These are phyloP conservation scores for Elephas maximus DNA, from an alignment of 2,113 vertebrate species.

Conservation along the genomic window DNA sequence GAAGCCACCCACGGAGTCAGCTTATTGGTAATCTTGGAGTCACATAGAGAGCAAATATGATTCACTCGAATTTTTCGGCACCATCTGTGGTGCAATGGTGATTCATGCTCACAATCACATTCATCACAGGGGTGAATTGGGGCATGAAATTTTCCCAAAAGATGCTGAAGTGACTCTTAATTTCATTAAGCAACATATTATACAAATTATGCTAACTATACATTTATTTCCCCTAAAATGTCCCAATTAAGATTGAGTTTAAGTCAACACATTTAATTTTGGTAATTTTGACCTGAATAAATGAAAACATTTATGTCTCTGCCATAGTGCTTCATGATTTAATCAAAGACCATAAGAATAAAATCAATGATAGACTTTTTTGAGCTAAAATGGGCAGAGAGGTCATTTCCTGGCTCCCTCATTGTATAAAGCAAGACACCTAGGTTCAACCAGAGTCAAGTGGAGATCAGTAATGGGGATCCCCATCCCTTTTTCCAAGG, in stretches of 20 bases:
- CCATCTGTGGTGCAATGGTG: not conserved
- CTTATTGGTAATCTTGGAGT: not conserved
- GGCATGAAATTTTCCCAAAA: not conserved
- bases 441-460: not conserved
- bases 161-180: conserved; percentile 7
- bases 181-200: not conserved
- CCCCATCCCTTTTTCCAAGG: not conserved
- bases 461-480: not conserved
- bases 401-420: not conserved
- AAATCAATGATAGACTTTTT: not conserved
- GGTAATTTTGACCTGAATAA: not conserved
- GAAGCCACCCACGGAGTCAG: not conserved
- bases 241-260: not conserved
- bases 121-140: not conserved
- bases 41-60: not conserved
- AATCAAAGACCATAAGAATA: conserved; percentile 14
- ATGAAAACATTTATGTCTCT: not conserved
- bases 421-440: not conserved
- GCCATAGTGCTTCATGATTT: not conserved
- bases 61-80: not conserved
- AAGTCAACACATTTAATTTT: not conserved
- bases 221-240: not conserved
- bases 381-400: not conserved
- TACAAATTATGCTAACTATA: not conserved
- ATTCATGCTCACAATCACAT: not conserved